Evolutionary conservation across 2,888 invertebrate species (phyloP).

Genomic region (Drosophila neotestacea): DNA sequence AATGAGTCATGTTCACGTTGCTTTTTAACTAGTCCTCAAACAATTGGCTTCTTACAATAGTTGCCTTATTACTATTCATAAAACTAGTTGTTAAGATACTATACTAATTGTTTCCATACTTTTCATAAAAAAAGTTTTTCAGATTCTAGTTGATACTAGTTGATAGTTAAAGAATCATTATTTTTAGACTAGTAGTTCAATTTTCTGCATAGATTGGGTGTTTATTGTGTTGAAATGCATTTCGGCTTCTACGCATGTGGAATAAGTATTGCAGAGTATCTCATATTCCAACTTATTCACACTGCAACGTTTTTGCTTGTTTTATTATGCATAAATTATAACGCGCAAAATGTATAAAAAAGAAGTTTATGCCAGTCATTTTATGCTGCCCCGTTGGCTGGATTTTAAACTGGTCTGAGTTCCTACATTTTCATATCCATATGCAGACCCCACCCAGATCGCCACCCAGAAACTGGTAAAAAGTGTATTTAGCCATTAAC

Average conservation of each 20-base stretch:
- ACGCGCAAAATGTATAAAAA: slow-evolving; percentile 51
- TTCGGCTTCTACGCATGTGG: too few relatives aligned
- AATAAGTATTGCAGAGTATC: background rate
- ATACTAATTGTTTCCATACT: too few relatives aligned
- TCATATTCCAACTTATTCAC: background rate
- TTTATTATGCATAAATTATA: slow-evolving; percentile 69
- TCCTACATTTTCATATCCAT: background rate
- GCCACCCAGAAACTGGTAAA: background rate
- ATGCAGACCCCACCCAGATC: background rate
- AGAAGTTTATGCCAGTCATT: slow-evolving; percentile 38
- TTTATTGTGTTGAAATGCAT: background rate
- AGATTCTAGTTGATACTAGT: too few relatives aligned
- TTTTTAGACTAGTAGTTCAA: too few relatives aligned
- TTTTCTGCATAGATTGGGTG: too few relatives aligned
- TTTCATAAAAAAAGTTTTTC: too few relatives aligned
- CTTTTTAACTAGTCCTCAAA: too few relatives aligned
- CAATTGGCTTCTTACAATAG: too few relatives aligned
- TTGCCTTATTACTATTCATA: too few relatives aligned
- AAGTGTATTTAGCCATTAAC: slow-evolving; percentile 50
- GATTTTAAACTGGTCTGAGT: background rate
- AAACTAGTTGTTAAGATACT: too few relatives aligned
- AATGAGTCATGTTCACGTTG: too few relatives aligned
- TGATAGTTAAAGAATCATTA: too few relatives aligned
- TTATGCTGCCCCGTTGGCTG: slow-evolving; percentile 28
- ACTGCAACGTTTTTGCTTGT: background rate